Base-by-base conservation (phyloP, 2,888 invertebrate species). In the Hemistola chrysoprasaria region DNA sequence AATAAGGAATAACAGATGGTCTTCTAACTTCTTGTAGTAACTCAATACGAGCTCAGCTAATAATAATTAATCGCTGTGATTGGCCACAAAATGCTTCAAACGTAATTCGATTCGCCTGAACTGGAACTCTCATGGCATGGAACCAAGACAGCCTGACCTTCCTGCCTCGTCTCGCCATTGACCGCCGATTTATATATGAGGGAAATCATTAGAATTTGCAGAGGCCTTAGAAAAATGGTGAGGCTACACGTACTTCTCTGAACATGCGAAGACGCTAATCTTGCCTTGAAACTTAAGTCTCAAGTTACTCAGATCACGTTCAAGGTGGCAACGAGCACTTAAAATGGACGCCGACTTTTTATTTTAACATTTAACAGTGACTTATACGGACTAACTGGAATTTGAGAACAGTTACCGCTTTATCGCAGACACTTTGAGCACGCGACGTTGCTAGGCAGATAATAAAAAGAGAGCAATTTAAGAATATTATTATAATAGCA, bases 301-400 rank as follows among this genome's bases (percentile, higher is more conserved):
- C 84, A 66, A 67, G 75, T 88, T 86, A 83, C 87, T 78, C 75
- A 65, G 82, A 85, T 86, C 87, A 84, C 83, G 82, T 87, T 88
- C 87, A 86, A 88, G 87, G 87, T 77, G 74, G 73, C 64, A 64
- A 68, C 55, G 67, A 62, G 61, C 74, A 67, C 68, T 70, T 45
- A 50, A 46, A 69, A 64, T 70, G 71, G 73, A 69, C 60, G 58
- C 57, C 50, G 54, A 71, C 57, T 62, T 66, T 65, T 66, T 71
- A 73, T 64, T 67, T 68, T 64, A 60, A 71, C 65, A 51, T 60
- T 64, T 64, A 61, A 59, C 53, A 64, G 63, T 59, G 59, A 59
- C 57, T 43, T 48, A 46, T 50, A 44, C 47, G 52, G 47, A 34
- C 50, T 52, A 53, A 54, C 53, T 63, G 56, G 56, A 62, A 64